These are phyloP conservation scores for Synodontis membranacea DNA, from an alignment of 2,113 vertebrate species.

Conservation along the genomic window DNA sequence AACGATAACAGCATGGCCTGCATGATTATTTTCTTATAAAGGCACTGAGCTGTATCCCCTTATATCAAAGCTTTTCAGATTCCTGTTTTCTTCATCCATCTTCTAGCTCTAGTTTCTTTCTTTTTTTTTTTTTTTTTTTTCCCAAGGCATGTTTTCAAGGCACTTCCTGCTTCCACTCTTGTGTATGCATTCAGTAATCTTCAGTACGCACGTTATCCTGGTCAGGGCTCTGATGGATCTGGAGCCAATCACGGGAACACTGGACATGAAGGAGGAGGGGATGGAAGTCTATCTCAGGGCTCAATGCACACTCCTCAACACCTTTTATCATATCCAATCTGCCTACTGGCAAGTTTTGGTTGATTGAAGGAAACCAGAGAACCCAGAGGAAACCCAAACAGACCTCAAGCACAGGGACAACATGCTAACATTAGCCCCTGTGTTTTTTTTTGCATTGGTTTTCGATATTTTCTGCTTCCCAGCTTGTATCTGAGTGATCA, in stretches of 20 bases:
- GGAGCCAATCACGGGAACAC: background rate
- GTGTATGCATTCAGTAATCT: background rate
- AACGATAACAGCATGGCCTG: no score
- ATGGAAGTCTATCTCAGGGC: background rate
- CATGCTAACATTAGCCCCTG: background rate
- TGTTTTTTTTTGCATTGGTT: no score
- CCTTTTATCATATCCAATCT: background rate
- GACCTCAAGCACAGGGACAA: background rate
- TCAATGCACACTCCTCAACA: background rate
- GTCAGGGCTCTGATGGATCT: background rate
- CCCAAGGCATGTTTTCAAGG: no score
- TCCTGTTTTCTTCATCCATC: background rate
- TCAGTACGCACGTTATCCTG: background rate
- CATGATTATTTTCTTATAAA: background rate
- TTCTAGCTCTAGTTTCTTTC: background rate
- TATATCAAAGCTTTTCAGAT: background rate
- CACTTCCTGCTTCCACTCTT: background rate
- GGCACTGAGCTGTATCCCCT: background rate
- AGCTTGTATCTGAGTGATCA: background rate
- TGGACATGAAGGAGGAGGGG: background rate
- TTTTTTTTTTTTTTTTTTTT: no score
- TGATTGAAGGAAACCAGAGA: background rate
- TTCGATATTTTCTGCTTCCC: background rate
- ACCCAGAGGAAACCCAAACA: background rate
- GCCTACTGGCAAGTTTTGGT: background rate